A percentile compares a stretch with the other conserved stretches of the same genome.
These are phyloP conservation scores for Hydroisotoma schaefferi DNA, from an alignment of 2,888 invertebrate species.

Conservation along the genomic window DNA sequence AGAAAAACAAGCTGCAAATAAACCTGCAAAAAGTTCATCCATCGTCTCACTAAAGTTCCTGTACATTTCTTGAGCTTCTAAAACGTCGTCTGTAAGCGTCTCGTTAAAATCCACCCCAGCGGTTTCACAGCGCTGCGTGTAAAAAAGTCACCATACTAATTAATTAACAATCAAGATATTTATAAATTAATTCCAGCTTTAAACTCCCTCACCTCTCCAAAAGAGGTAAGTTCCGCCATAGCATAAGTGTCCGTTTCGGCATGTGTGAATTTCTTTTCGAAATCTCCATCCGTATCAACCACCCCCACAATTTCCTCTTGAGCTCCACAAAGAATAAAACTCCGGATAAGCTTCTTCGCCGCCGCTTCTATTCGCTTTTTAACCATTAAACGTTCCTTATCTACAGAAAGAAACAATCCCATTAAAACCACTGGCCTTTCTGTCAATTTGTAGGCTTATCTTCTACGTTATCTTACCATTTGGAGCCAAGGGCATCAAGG, in stretches of 20 bases:
- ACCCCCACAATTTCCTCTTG: neutral
- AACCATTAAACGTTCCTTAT: neutral
- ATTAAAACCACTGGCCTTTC: too few relatives aligned
- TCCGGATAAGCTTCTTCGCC: neutral
- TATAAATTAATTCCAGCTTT: neutral
- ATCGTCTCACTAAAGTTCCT: neutral
- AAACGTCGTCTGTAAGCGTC: neutral
- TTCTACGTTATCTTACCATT: too few relatives aligned
- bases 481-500: too few relatives aligned
- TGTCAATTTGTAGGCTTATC: too few relatives aligned
- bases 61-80: neutral
- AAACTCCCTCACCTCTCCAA: too few relatives aligned
- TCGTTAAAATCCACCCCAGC: neutral
- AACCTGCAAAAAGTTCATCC: conserved; percentile 1
- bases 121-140: neutral
- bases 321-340: neutral
- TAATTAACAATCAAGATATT: neutral
- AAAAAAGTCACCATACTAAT: neutral
- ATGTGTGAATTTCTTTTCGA: neutral
- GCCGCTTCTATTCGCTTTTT: neutral
- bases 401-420: too few relatives aligned
- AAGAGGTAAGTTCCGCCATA: neutral
- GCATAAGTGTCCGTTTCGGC: neutral
- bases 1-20: too few relatives aligned
- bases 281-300: neutral